These are phyloP conservation scores for Bruchidius siliquastri DNA, from an alignment of 2,888 invertebrate genomes.

Conservation along the genomic window DNA sequence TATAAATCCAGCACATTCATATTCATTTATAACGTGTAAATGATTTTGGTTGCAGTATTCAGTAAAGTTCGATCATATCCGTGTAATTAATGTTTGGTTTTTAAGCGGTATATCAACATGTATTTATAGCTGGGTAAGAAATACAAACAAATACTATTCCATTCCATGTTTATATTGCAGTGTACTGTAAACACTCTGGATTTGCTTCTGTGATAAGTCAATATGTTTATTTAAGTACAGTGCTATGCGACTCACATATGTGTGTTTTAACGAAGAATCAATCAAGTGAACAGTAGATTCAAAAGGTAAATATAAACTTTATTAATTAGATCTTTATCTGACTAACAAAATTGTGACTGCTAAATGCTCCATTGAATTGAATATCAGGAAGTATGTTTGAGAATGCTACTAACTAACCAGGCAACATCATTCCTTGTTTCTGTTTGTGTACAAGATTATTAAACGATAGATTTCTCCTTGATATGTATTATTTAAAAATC, in stretches of 20 bases:
- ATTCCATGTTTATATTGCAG: not conserved
- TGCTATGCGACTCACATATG: not conserved
- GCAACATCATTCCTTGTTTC: no score
- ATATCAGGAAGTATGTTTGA: not conserved
- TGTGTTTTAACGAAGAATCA: not conserved
- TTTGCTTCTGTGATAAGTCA: not conserved
- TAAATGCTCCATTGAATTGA: not conserved
- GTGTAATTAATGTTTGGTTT: not conserved
- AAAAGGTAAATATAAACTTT: not conserved
- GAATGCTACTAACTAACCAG: not conserved
- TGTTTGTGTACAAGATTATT: no score
- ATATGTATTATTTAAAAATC: no score
- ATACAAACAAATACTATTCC: not conserved
- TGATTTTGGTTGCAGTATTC: no score
- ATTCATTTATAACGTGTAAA: no score
- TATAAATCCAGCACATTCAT: no score
- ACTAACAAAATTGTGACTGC: not conserved
- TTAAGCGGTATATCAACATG: not conserved
- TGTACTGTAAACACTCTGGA: not conserved
- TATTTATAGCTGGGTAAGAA: not conserved
- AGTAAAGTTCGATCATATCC: not conserved
- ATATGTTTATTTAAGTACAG: not conserved
- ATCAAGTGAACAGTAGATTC: not conserved
- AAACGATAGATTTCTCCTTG: no score
- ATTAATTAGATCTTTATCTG: not conserved